Base-by-base conservation (phyloP, 2,113 vertebrate genomes). In the Gymnocephalus cernua region DNA sequence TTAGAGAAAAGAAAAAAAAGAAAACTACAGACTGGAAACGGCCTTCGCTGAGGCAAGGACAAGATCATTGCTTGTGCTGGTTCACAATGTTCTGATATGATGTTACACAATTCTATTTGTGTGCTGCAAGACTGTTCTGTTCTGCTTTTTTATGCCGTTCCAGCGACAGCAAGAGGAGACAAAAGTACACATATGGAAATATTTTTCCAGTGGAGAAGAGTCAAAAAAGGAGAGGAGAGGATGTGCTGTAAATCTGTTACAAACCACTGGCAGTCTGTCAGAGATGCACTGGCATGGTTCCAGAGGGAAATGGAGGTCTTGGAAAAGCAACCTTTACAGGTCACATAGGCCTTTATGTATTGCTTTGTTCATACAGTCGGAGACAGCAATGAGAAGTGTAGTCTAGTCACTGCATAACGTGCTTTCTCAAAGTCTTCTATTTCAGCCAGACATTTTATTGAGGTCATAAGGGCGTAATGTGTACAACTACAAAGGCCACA, bases 81-180 rank as follows among this genome's bases (percentile, higher is more conserved):
- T 88, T 88, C 82, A 78, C 79, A 59, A 47, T 90, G 87, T 89
- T 91, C 91, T 64, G 74, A 82, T 87, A 72, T 79, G 44, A 80
- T 77, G 64, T 93, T 91, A 78, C 88, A 89, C 84, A 89, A 80
- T 78, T 79, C 83, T 86, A 85, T 93, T 86, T 87, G 47, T 86
- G 84, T 83, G 84, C 69, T 47, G 35, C 68, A 73, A 80, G 51
- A 73, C 70, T 74, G 66, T 86, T 85, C 66, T 87, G 66, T 80
- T 90, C 86, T 85, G 82, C 84, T 89, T 87, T 88, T 76, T n/a
- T 32, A n/a, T 19, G 38, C 66, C 6, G 4, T 83, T 88, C 81
- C 70, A 86, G 61, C n/a, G 59, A 75, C 27, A 71, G 68, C 47
- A 64, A 74, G 63, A 80, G 53, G 53, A 72, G 66, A 67, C 56